Evolutionary conservation across 2,113 vertebrate species (phyloP), one percentile per base, ranked within the genome.

Genomic region (Podarcis cretensis): DNA sequence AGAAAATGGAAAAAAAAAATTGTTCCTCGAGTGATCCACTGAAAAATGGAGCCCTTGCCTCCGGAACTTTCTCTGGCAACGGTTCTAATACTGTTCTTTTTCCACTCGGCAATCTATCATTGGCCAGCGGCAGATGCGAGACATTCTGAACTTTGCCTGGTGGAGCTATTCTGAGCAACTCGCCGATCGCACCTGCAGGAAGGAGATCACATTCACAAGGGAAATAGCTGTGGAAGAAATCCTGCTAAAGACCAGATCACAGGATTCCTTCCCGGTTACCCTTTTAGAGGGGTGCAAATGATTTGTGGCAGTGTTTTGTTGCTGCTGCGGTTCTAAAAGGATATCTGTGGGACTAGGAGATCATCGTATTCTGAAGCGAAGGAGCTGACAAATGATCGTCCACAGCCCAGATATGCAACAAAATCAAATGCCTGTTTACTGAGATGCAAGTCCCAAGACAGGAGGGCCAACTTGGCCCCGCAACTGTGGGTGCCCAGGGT

Each of bases 81-180:
- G 25, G 66, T 16, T 54, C 1, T 35, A 27, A 18, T 25, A 48
- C 59, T 48, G 74, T 78, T 16, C 35, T 74, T 75, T 88, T 88
- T 48, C 69, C 86, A 82, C 86, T 74, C 27, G 9, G 27, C 35
- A 63, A 74, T 82, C 35, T 57, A 66, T 66, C 80, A 48, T 25
- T 32, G 35, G 80, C 25, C 87, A 82, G 43, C 54, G 83, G 80
- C 80, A 76, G 27, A 88, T 88, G 81, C 20, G 65, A 35, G 37
- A 88, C 87, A 88, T 88, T 88, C 57, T 75, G 63, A 78, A 69
- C 37, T 57, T 86, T 80, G 63, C 63, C 43, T 35, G 87, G 57
- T 76, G 25, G 59, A 48, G 80, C 80, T 88, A 57, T 88, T 83
- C 59, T 88, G 37, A 83, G 87, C 21, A 83, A 66, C 57, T 66